A percentile compares a stretch with the other conserved stretches of the same genome.
Evolutionary conservation across 2,797 vertebrate genomes (phyloP).

Genomic region (Vultur gryphus): DNA sequence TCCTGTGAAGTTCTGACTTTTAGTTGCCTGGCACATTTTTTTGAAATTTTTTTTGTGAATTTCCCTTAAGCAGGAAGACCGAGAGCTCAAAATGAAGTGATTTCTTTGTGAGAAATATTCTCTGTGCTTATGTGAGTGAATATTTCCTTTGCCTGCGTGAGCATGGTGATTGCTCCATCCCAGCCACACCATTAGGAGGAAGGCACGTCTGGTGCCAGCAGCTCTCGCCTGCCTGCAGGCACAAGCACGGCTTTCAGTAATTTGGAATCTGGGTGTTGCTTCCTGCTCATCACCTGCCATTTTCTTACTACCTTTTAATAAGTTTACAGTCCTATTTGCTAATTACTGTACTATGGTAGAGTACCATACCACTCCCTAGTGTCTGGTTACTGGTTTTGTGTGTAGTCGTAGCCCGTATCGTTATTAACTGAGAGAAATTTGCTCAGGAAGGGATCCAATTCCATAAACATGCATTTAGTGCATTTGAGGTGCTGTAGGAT

Average conservation of each 20-base stretch:
- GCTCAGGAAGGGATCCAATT: not conserved
- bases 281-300: not conserved
- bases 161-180: accelerated
- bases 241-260: not conserved
- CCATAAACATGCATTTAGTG: accelerated
- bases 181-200: not conserved
- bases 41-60: not conserved
- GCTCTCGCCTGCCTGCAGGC: not conserved
- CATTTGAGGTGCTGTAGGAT: not conserved
- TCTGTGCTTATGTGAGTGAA: not conserved
- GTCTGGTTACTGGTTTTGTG: not conserved
- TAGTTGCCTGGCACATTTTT: not conserved
- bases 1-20: not conserved
- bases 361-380: not conserved
- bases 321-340: not conserved
- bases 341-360: not conserved
- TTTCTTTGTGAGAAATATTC: not conserved
- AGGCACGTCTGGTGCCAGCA: accelerated
- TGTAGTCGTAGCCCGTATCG: accelerated
- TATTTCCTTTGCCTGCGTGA: not conserved
- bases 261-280: not conserved
- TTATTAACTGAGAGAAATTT: not conserved
- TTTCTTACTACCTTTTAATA: not conserved
- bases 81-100: not conserved
- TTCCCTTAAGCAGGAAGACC: not conserved